phyloP scores from a whole-genome alignment of 2,113 vertebrate genomes.

The Laticauda colubrina region DNA sequence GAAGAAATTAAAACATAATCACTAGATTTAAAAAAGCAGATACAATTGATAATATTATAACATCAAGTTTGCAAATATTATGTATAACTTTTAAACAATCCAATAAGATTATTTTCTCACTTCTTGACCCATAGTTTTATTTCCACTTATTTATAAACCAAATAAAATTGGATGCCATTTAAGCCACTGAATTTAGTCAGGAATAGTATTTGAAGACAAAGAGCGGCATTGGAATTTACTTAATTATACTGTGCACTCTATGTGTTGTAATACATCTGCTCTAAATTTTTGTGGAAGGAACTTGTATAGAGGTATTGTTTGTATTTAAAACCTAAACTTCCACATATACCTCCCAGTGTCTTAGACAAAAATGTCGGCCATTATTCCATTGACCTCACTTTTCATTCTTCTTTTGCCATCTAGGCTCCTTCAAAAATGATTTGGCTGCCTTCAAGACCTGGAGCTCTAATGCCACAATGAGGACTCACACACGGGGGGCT shows the following conservation, averaged over 20 bases:
- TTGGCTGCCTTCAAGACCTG: constrained; percentile 71
- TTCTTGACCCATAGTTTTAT: not conserved
- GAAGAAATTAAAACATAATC: not conserved
- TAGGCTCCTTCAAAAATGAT: constrained; percentile 82
- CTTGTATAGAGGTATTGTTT: not conserved
- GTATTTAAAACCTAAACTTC: not conserved
- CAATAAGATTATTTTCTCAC: not conserved
- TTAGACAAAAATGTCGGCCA: accelerated
- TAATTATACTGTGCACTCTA: not conserved
- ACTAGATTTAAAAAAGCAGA: not conserved
- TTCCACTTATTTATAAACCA: not conserved
- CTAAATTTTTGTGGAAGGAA: not conserved
- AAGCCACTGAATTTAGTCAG: not conserved
- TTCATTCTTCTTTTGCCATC: not conserved
- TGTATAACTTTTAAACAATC: not conserved
- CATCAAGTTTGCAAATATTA: not conserved
- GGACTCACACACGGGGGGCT: constrained; percentile 91
- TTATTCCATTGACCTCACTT: constrained; percentile 36
- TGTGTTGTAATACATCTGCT: not conserved
- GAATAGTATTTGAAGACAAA: not conserved
- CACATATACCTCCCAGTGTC: accelerated
- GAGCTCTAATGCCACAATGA: constrained; percentile 93
- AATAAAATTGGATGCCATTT: not conserved
- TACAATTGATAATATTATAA: not conserved
- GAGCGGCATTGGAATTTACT: too few species aligned